phyloP scores from a whole-genome alignment of 2,888 invertebrate species.

The Rhogogaster chlorosoma region DNA sequence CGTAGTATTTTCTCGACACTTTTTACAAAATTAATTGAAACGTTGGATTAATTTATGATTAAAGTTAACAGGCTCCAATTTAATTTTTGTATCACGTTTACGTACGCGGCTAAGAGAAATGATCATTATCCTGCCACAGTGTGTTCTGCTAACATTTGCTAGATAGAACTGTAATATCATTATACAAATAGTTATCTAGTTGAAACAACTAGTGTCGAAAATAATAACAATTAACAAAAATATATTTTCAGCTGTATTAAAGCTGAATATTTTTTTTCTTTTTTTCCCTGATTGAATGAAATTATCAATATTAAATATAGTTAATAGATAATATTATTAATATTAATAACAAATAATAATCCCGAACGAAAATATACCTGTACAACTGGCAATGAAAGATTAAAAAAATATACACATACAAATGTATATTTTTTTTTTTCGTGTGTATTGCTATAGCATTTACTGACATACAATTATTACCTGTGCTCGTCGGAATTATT shows the following conservation, averaged over 20 bases:
- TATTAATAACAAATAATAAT: conserved; percentile 19
- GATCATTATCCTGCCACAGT: conserved; percentile 3
- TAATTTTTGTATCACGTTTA: not conserved
- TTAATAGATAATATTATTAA: not conserved
- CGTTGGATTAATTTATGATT: not conserved
- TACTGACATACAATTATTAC: conserved; percentile 1
- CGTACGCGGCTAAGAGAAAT: not conserved
- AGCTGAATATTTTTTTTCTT: conserved; percentile 9
- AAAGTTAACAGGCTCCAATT: not conserved
- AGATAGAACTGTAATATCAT: not conserved
- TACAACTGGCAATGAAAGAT: conserved; percentile 23
- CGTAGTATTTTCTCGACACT: not conserved
- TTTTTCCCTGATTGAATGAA: not conserved
- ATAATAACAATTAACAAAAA: conserved; percentile 3
- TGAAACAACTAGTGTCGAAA: not conserved
- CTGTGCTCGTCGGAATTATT: conserved; percentile 41
- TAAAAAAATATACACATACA: not conserved
- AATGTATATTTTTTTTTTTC: not conserved
- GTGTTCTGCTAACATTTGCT: conserved; percentile 28
- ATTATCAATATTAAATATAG: not conserved
- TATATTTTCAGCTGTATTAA: not conserved
- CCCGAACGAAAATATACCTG: not conserved
- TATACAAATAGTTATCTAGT: conserved; percentile 8
- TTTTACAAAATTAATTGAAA: not conserved
- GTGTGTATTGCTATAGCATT: conserved; percentile 38